These are phyloP conservation scores for Globia sparganii DNA, from an alignment of 2,888 invertebrate species.

Conservation along the genomic window DNA sequence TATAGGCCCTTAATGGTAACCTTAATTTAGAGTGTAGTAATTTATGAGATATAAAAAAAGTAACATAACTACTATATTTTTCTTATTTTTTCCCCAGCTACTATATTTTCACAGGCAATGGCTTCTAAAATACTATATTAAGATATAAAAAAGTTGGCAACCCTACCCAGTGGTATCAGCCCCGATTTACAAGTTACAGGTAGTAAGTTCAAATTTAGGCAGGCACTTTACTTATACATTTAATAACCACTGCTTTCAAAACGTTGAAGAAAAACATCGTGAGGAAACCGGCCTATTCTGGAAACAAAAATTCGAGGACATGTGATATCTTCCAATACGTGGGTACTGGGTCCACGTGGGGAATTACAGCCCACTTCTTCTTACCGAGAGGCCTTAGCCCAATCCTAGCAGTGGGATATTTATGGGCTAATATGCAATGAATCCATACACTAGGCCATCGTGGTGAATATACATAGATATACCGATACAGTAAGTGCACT, in stretches of 20 bases:
- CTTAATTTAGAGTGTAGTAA: too few relatives aligned
- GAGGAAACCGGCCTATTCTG: not conserved
- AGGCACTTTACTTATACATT: too few relatives aligned
- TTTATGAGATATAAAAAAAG: too few relatives aligned
- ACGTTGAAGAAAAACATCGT: not conserved
- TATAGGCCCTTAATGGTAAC: too few relatives aligned
- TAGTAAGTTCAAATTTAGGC: too few relatives aligned
- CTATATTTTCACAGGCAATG: too few relatives aligned
- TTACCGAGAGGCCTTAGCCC: not conserved
- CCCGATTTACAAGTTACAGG: not conserved
- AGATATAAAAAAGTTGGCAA: too few relatives aligned
- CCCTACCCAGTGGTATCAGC: not conserved
- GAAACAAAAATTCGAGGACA: not conserved
- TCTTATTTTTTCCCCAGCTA: too few relatives aligned
- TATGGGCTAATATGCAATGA: not conserved
- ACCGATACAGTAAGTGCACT: not conserved
- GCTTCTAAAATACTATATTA: too few relatives aligned
- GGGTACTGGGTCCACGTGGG: not conserved
- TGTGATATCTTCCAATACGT: not conserved
- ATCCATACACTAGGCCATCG: not conserved
- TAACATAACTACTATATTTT: too few relatives aligned
- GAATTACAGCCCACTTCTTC: not conserved
- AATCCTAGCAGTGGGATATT: not conserved
- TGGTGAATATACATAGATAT: rapidly evolving
- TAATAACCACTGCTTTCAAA: too few relatives aligned